Evolutionary conservation across 2,113 vertebrate genomes (phyloP), one percentile per base, ranked within the genome.

Genomic region (Alligator mississippiensis): DNA sequence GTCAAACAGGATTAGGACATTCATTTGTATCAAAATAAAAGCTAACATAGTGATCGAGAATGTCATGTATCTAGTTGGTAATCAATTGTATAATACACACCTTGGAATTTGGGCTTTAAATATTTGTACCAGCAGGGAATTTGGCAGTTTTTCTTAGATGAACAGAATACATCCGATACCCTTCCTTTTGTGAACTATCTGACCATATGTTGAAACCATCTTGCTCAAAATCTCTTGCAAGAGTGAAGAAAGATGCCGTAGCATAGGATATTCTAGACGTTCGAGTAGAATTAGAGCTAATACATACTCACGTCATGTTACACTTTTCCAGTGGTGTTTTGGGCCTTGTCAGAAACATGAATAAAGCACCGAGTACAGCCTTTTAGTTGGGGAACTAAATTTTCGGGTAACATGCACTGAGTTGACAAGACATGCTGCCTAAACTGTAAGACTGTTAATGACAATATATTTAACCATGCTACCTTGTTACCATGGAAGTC

Each of bases 11-110:
- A 83, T 90, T 82, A 75, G 90, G 74, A 54, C 75, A 2, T 1
- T 78, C 68, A 82, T 47, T 88, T 54, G 76, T 84, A 70, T n/a
- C 27, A 38, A 61, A 77, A 74, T n/a, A 75, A 84, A 28, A 85
- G 75, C 77, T 57, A 34, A 61, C 83, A 85, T 85, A 86, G 76
- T 77, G 89, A 95, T 19, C 84, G 93, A 95, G 89, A 91, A 93
- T 90, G 83, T 84, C 91, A 30, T 9, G 62, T 1, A 85, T 89
- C 85, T 89, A 59, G 82, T 87, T 89, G 94, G 87, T 86, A 92
- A 93, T 85, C 80, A 93, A 80, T 60, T 55, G 82, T 81, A 64
- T 62, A 64, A 92, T 64, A 85, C 93, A 34, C 4, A 4, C 16
- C 70, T 87, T 88, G 84, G 94, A 88, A 87, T 87, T 88, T 92